These are phyloP conservation scores for Drosophila nigromelanica DNA, from an alignment of 1,140 invertebrate species.

Conservation along the genomic window DNA sequence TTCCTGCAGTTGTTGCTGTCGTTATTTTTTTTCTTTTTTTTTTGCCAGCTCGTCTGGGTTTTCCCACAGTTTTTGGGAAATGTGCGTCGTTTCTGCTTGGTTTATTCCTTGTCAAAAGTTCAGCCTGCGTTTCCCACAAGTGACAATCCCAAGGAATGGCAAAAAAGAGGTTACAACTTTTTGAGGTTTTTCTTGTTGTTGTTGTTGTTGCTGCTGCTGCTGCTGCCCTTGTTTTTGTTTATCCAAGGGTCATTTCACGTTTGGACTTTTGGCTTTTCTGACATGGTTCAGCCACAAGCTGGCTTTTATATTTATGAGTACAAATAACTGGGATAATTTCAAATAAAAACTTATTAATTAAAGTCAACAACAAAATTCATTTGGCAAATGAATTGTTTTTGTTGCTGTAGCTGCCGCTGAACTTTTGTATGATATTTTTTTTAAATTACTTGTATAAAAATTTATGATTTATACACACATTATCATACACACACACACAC, in stretches of 20 bases:
- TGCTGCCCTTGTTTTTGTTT: neutral
- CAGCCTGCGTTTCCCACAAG: neutral
- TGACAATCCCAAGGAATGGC: slow-evolving; percentile 11
- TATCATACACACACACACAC: slow-evolving; percentile 14
- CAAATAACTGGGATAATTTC: slow-evolving; percentile 34
- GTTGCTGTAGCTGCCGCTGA: slow-evolving; percentile 34
- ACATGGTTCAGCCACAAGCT: slow-evolving; percentile 26
- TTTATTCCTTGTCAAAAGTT: slow-evolving; percentile 7
- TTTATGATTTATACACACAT: slow-evolving; percentile 55
- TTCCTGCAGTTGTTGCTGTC: neutral
- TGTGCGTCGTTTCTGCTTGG: neutral
- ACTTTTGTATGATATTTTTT: slow-evolving; percentile 57
- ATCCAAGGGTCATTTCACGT: slow-evolving; percentile 23
- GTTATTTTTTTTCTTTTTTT: neutral
- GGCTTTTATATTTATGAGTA: slow-evolving; percentile 31
- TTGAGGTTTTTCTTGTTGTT: neutral
- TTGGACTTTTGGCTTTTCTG: slow-evolving; percentile 18
- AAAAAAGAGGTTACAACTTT: slow-evolving; percentile 20
- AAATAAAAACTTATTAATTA: slow-evolving; percentile 71
- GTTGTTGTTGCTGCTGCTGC: too few relatives aligned
- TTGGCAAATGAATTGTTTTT: slow-evolving; percentile 48
- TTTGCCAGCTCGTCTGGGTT: neutral
- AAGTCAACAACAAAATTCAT: slow-evolving; percentile 40
- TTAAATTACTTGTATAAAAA: slow-evolving; percentile 64
- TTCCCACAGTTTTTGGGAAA: neutral